A percentile compares a stretch with the other conserved stretches of the same genome.
phyloP scores from a whole-genome alignment of 2,113 vertebrate species.

The Dascyllus trimaculatus region DNA sequence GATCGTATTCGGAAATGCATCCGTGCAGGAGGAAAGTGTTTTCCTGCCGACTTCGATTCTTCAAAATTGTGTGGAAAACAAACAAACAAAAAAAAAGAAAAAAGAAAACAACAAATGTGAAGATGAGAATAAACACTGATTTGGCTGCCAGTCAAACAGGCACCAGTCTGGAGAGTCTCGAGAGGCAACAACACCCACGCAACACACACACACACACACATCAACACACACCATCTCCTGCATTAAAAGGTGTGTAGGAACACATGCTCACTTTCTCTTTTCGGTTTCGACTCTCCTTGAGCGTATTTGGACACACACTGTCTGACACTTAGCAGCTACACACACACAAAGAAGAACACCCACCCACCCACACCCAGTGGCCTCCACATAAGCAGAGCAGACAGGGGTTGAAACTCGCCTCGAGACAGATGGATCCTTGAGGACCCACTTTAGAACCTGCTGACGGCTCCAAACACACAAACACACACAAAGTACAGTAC shows the following conservation, averaged over 20 bases:
- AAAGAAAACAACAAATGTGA: conserved; percentile 23
- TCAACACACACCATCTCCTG: background rate
- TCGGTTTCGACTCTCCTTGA: conserved; percentile 58
- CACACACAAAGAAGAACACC: conserved; percentile 41
- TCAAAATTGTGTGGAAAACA: conserved; percentile 32
- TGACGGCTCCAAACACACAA: conserved; percentile 35
- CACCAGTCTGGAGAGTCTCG: conserved; percentile 43
- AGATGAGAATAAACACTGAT: conserved; percentile 59
- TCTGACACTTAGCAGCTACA: conserved; percentile 60
- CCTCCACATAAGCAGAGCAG: conserved; percentile 59
- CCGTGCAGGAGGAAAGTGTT: background rate
- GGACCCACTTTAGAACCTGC: conserved; percentile 64
- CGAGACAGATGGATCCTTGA: conserved; percentile 67
- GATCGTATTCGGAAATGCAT: background rate
- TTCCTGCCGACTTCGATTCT: conserved; percentile 13
- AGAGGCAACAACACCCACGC: conserved; percentile 61
- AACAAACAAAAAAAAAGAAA: conserved; percentile 13
- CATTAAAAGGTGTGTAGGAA: conserved; percentile 30
- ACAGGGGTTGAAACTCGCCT: conserved; percentile 63
- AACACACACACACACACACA: conserved; percentile 29
- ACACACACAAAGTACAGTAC: conserved; percentile 33
- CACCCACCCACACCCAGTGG: conserved; percentile 48
- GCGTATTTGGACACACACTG: conserved; percentile 62
- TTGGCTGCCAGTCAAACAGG: conserved; percentile 70
- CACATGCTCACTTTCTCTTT: conserved; percentile 9